Evolutionary conservation across 2,797 vertebrate species (phyloP).

Genomic region (Rhinichthys osculus): DNA sequence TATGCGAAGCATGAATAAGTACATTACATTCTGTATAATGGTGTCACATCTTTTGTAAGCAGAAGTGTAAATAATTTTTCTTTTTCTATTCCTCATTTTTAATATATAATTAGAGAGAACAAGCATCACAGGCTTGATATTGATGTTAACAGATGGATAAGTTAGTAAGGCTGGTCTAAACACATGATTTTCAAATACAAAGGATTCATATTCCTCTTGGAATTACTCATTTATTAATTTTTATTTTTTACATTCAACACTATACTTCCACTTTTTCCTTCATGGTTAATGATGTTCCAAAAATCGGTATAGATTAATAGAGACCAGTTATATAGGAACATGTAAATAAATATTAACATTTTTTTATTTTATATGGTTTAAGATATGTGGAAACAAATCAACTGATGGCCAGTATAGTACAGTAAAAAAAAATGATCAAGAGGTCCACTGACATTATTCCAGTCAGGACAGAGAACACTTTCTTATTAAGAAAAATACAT

Average conservation of each 20-base stretch:
- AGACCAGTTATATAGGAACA: neutral
- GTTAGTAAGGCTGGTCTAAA: slow-evolving; percentile 22
- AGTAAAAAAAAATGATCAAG: slow-evolving; percentile 23
- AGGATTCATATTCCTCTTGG: neutral
- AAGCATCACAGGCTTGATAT: neutral
- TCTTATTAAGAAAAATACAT: slow-evolving; percentile 65
- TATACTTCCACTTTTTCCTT: neutral
- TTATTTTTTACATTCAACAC: neutral
- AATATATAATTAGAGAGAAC: neutral
- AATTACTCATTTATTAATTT: neutral
- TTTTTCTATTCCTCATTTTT: slow-evolving; percentile 3
- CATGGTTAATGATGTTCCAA: slow-evolving; percentile 1
- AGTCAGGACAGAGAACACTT: slow-evolving; percentile 54
- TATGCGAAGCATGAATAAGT: slow-evolving; percentile 51
- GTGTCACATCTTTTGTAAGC: slow-evolving; percentile 10
- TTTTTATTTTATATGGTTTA: neutral
- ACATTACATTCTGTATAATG: slow-evolving; percentile 20
- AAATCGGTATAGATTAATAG: neutral
- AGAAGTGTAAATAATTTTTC: neutral
- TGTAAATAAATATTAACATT: slow-evolving; percentile 7
- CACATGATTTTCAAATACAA: slow-evolving; percentile 3
- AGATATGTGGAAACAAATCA: slow-evolving; percentile 32
- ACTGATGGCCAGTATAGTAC: slow-evolving; percentile 36
- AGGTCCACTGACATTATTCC: slow-evolving; percentile 39
- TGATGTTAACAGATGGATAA: slow-evolving; percentile 12